These are phyloP conservation scores for Osmerus eperlanus DNA, from an alignment of 2,113 vertebrate genomes.

Conservation along the genomic window DNA sequence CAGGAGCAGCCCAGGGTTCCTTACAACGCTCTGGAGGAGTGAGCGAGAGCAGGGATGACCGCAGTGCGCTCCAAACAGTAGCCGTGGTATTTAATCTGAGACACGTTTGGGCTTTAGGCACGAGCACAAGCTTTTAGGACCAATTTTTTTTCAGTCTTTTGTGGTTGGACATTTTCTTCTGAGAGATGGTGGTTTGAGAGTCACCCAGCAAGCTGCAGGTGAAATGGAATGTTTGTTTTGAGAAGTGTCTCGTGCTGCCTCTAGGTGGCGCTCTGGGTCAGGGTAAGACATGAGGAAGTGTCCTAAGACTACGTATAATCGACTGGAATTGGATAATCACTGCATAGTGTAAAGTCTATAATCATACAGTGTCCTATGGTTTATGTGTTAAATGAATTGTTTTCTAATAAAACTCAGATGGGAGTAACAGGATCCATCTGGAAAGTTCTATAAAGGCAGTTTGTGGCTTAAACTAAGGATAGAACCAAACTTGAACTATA, in stretches of 20 bases:
- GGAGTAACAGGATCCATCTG: not conserved
- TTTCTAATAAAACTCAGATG: slow-evolving; percentile 68
- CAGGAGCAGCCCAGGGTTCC: slow-evolving; percentile 80
- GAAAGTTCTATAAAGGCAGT: not conserved
- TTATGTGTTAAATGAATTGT: slow-evolving; percentile 61
- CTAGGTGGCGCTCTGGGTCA: slow-evolving; percentile 68
- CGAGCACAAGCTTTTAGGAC: too few relatives aligned
- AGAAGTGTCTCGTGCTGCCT: slow-evolving; percentile 34
- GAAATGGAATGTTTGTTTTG: slow-evolving; percentile 27
- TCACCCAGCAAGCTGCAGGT: slow-evolving; percentile 9
- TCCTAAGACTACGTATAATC: slow-evolving; percentile 37
- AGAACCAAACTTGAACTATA: not conserved
- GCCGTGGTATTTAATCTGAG: too few relatives aligned
- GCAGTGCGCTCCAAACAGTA: not conserved
- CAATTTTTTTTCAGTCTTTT: not conserved
- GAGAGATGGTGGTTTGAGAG: not conserved
- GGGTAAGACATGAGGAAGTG: slow-evolving; percentile 39
- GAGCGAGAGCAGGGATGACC: not conserved
- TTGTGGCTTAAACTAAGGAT: not conserved
- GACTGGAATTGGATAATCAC: slow-evolving; percentile 57
- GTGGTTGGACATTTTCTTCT: not conserved
- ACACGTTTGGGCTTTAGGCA: too few relatives aligned
- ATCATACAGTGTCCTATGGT: slow-evolving; percentile 57
- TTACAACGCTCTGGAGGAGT: slow-evolving; percentile 55
- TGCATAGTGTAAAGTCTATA: slow-evolving; percentile 59